Percentiles rank a stretch among this genome's conserved stretches.
These are phyloP conservation scores for Cromileptes altivelis DNA, from an alignment of 2,113 vertebrate genomes.

Conservation along the genomic window DNA sequence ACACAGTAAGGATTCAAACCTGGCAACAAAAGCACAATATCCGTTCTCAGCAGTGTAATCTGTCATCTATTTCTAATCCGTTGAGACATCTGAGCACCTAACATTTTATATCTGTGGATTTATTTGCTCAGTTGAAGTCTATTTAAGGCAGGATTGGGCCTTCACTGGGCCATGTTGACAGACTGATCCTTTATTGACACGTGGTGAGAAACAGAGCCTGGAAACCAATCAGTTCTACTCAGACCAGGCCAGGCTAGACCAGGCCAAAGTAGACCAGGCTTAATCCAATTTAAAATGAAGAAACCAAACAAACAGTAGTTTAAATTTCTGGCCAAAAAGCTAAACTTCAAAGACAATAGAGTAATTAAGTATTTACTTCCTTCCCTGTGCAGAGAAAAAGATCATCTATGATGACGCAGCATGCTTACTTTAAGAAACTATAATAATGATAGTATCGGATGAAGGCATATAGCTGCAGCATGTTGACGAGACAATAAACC, in stretches of 20 bases:
- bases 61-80: conserved; percentile 29
- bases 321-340: conserved; percentile 4
- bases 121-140: conserved; percentile 38
- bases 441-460: conserved; percentile 12
- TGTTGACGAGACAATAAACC: conserved; percentile 58
- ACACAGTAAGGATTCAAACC: conserved; percentile 17
- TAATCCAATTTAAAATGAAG: conserved; percentile 8
- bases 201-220: conserved; percentile 38
- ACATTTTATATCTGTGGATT: conserved; percentile 21
- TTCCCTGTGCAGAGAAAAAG: conserved; percentile 10
- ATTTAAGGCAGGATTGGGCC: conserved; percentile 4
- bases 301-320: conserved; percentile 22
- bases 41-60: conserved; percentile 10
- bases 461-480: conserved; percentile 17
- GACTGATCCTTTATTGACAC: conserved; percentile 51
- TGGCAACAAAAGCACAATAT: conserved; percentile 25
- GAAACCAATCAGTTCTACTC: conserved; percentile 46
- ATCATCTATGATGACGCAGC: neutral
- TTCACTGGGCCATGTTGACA: conserved; percentile 22
- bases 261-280: conserved; percentile 17
- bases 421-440: conserved; percentile 3
- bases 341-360: conserved; percentile 21
- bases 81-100: conserved; percentile 30
- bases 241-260: conserved; percentile 13
- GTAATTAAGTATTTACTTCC: conserved; percentile 7